These are phyloP conservation scores for Odontocolon sp. DNA, from an alignment of 2,888 invertebrate species.

Conservation along the genomic window DNA sequence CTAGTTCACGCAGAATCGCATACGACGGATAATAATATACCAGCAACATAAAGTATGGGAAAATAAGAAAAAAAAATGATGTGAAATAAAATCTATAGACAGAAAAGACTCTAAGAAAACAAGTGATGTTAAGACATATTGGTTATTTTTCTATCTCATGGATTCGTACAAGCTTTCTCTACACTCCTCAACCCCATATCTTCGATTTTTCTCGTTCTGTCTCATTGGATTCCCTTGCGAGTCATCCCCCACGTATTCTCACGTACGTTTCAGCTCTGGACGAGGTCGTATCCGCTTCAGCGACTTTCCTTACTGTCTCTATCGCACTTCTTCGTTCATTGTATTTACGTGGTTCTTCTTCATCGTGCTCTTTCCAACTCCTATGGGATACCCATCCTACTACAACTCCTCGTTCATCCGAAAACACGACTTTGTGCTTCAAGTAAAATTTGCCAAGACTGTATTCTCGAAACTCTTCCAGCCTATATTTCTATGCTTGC, in stretches of 20 bases:
- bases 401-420: constrained; percentile 27
- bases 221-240: constrained; percentile 47
- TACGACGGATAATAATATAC: background rate
- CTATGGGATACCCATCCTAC: constrained; percentile 14
- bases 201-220: constrained; percentile 18
- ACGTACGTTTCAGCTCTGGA: constrained; percentile 29
- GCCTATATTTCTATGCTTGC: background rate
- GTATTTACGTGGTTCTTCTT: no score
- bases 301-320: constrained; percentile 34
- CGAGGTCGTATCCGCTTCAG: constrained; percentile 28
- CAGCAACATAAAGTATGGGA: background rate
- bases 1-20: background rate
- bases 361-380: constrained; percentile 10
- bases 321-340: constrained; percentile 21
- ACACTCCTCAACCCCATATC: constrained; percentile 7
- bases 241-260: constrained; percentile 37
- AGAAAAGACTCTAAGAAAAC: background rate
- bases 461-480: constrained; percentile 2
- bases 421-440: constrained; percentile 57
- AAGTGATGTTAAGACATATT: background rate
- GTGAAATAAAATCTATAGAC: background rate
- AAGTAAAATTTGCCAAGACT: constrained; percentile 40
- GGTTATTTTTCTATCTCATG: constrained; percentile 19
- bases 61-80: background rate
- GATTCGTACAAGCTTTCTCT: constrained; percentile 29